These are phyloP conservation scores for Mythimna ferrago DNA, from an alignment of 2,888 invertebrate genomes.

Conservation along the genomic window DNA sequence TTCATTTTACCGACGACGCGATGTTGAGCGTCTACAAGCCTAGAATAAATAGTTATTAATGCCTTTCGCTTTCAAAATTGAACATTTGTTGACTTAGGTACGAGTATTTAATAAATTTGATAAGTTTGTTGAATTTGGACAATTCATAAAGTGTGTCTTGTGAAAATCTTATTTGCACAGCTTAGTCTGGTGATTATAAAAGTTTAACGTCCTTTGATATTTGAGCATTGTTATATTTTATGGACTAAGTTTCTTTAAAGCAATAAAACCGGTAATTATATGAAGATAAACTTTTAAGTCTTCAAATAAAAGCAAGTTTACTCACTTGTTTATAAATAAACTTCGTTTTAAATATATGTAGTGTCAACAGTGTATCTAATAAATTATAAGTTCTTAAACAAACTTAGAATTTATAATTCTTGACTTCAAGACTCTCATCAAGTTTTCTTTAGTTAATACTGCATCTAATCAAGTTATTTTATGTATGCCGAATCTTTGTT, in stretches of 20 bases:
- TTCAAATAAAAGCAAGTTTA: slow-evolving; percentile 36
- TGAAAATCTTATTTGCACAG: slow-evolving; percentile 53
- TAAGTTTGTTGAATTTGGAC: slow-evolving; percentile 49
- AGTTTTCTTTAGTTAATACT: not conserved
- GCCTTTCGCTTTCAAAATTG: slow-evolving; percentile 29
- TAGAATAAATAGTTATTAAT: slow-evolving; percentile 49
- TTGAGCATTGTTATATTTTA: slow-evolving; percentile 48
- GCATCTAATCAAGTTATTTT: not conserved
- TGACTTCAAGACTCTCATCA: not conserved
- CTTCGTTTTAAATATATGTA: slow-evolving; percentile 14
- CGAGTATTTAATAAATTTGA: slow-evolving; percentile 46
- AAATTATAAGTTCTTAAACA: not conserved
- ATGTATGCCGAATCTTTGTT: not conserved
- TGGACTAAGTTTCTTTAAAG: slow-evolving; percentile 39
- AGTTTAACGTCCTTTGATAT: slow-evolving; percentile 49
- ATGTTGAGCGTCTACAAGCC: slow-evolving; percentile 19
- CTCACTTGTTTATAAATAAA: slow-evolving; percentile 11
- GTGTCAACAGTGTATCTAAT: slow-evolving; percentile 15
- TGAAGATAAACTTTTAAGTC: slow-evolving; percentile 28
- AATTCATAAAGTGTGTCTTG: slow-evolving; percentile 45
- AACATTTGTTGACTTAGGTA: slow-evolving; percentile 42
- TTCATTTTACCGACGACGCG: slow-evolving; percentile 2
- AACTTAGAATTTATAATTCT: not conserved
- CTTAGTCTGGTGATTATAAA: slow-evolving; percentile 51
- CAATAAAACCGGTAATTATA: slow-evolving; percentile 39